These are phyloP conservation scores for Hypsibius dujardini DNA, from an alignment of 1,140 invertebrate species.

Conservation along the genomic window DNA sequence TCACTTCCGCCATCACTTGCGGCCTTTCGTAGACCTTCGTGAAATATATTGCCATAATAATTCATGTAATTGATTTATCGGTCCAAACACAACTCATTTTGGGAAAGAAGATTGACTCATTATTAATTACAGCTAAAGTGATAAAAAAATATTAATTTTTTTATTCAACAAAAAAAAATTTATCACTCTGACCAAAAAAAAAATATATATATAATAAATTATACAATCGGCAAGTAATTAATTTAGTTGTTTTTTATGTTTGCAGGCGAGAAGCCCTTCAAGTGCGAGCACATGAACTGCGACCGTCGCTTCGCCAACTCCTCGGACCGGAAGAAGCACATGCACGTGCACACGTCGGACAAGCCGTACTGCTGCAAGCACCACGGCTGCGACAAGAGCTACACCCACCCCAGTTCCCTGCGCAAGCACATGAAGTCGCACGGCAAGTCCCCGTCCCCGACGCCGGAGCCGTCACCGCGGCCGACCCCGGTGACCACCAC, in stretches of 20 bases:
- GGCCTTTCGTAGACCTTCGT: too few relatives aligned
- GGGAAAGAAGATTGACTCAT: too few relatives aligned
- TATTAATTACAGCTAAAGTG: neutral
- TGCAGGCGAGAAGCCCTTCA: slow-evolving; percentile 96
- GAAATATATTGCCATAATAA: too few relatives aligned
- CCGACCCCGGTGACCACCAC: too few relatives aligned
- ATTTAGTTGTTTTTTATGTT: slow-evolving; percentile 30
- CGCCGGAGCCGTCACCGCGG: too few relatives aligned
- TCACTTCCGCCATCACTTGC: too few relatives aligned
- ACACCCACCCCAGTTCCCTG: slow-evolving; percentile 91
- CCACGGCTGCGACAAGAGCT: slow-evolving; percentile 90
- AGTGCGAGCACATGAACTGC: slow-evolving; percentile 89
- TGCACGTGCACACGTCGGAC: slow-evolving; percentile 96
- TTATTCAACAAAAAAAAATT: too few relatives aligned
- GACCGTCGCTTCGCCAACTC: slow-evolving; percentile 93
- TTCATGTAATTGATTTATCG: too few relatives aligned
- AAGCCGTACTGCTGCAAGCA: slow-evolving; percentile 97
- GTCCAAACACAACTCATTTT: too few relatives aligned
- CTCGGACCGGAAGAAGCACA: slow-evolving; percentile 96
- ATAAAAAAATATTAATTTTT: too few relatives aligned
- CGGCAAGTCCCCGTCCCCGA: slow-evolving; percentile 42
- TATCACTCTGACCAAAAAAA: neutral
- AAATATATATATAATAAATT: neutral
- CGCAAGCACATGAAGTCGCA: slow-evolving; percentile 89
- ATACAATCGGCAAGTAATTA: neutral